Conservation (phyloP, 2,113 vertebrate genomes). For the Rhinoderma darwinii region DNA sequence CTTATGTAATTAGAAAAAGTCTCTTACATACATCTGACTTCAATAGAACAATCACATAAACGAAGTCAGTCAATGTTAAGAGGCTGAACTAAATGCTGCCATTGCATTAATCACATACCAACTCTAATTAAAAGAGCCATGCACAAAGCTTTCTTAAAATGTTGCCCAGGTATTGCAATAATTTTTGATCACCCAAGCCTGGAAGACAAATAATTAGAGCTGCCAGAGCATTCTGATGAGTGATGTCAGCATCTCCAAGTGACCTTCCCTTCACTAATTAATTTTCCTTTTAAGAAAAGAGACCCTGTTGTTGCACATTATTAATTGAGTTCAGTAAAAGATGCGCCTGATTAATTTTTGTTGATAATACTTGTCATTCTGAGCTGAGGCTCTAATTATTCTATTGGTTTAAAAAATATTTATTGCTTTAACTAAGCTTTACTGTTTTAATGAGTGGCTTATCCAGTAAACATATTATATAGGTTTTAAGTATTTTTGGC, state of each 20-base stretch:
- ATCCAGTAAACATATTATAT: slow-evolving; percentile 64
- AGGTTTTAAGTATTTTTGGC: slow-evolving; percentile 36
- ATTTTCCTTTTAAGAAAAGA: slow-evolving; percentile 99
- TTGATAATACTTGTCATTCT: slow-evolving; percentile 99
- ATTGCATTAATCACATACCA: slow-evolving; percentile 99
- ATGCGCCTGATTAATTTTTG: slow-evolving; percentile 99
- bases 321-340: slow-evolving; percentile 99
- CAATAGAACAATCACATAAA: slow-evolving; percentile 89
- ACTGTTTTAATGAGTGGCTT: slow-evolving; percentile 83
- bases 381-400: slow-evolving; percentile 94
- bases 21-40: slow-evolving; percentile 82
- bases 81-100: slow-evolving; percentile 93
- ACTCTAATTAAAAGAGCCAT: slow-evolving; percentile 99
- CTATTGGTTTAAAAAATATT: slow-evolving; percentile 94
- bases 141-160: slow-evolving; percentile 98
- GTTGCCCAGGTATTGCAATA: slow-evolving; percentile 99
- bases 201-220: slow-evolving; percentile 99
- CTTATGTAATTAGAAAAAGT: slow-evolving; percentile 65
- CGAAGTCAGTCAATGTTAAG: slow-evolving; percentile 97
- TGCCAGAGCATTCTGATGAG: slow-evolving; percentile 99
- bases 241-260: slow-evolving; percentile 99
- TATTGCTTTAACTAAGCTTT: slow-evolving; percentile 96
- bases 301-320: slow-evolving; percentile 99
- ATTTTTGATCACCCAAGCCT: slow-evolving; percentile 99
- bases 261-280: slow-evolving; percentile 99